Evolutionary conservation across 2,113 vertebrate genomes (phyloP).

Genomic region (Machaerirhynchus nigripectus): DNA sequence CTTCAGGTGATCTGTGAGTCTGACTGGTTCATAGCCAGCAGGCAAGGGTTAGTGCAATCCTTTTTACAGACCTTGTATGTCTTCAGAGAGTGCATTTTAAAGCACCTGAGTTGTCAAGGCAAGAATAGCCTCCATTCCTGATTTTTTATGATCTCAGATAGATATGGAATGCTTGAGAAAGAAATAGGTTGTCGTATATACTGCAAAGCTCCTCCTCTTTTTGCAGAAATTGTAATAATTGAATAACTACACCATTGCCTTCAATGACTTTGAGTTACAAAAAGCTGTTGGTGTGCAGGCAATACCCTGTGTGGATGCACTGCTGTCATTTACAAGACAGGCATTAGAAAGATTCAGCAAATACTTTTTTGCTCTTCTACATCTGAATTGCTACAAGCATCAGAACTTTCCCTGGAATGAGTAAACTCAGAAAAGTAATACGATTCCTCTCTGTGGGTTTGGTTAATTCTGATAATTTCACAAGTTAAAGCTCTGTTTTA

Average conservation of each 20-base stretch:
- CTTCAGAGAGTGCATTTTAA: not conserved
- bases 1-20: not conserved
- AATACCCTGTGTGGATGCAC: not conserved
- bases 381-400: not conserved
- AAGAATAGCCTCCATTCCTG: not conserved
- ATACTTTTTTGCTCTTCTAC: not conserved
- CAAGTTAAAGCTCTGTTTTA: not conserved
- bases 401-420: not conserved
- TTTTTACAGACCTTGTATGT: not conserved
- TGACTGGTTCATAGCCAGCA: not conserved
- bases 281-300: accelerated
- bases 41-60: not conserved
- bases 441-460: not conserved
- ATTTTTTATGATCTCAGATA: not conserved
- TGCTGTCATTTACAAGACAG: not conserved
- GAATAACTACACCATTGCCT: not conserved
- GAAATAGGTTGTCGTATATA: not conserved
- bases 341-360: not conserved
- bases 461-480: not conserved
- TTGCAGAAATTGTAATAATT: not conserved
- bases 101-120: not conserved
- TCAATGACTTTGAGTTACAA: not conserved
- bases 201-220: not conserved
- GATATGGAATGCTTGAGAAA: not conserved
- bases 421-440: not conserved